A percentile compares a stretch with the other conserved stretches of the same genome.
Conservation (phyloP, 2,113 vertebrate genomes). For the Polyodon spathula region DNA sequence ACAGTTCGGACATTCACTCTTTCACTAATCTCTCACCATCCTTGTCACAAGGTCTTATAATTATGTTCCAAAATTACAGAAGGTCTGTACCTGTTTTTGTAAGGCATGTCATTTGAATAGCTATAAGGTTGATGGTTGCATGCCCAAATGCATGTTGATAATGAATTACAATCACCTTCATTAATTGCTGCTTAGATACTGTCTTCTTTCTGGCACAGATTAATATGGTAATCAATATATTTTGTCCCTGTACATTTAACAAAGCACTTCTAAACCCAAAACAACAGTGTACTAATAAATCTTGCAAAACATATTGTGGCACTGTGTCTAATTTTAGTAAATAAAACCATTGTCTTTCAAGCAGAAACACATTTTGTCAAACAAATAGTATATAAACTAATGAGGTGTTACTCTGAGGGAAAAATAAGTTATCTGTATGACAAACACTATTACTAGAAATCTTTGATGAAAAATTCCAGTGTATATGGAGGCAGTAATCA, state of each 20-base stretch:
- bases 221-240: background rate
- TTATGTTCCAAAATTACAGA: no score
- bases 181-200: constrained; percentile 25
- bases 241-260: constrained; percentile 10
- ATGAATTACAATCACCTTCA: constrained; percentile 40
- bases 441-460: constrained; percentile 28
- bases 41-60: no score
- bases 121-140: constrained; percentile 10
- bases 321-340: constrained; percentile 44
- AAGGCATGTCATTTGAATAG: no score
- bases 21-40: no score
- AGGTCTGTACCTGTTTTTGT: no score
- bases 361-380: constrained; percentile 50
- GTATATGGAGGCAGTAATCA: constrained; percentile 21
- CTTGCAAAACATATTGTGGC: constrained; percentile 24
- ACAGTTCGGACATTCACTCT: no score
- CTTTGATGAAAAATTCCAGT: constrained; percentile 36
- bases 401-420: constrained; percentile 46
- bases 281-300: constrained; percentile 10
- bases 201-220: background rate
- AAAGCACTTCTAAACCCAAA: constrained; percentile 6
- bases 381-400: constrained; percentile 68
- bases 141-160: constrained; percentile 29
- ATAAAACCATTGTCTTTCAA: constrained; percentile 42
- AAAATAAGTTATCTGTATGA: no score